Evolutionary conservation across 2,797 vertebrate species (phyloP).

Genomic region (Picus viridis): DNA sequence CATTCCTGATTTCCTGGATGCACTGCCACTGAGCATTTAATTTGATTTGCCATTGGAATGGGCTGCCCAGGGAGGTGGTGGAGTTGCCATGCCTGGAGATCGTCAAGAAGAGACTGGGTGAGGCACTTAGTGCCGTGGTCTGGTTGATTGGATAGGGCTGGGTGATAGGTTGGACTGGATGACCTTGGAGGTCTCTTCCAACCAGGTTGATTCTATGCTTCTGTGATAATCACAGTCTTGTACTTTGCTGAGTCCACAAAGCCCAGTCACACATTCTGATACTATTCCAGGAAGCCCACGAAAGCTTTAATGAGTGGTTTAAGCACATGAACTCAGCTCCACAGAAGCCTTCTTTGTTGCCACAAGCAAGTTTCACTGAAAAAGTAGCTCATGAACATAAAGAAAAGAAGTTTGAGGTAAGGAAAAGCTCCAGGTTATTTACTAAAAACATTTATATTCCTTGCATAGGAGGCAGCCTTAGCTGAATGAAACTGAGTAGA

Average conservation of each 20-base stretch:
- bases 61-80: too few relatives aligned
- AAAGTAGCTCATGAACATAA: slow-evolving; percentile 94
- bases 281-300: slow-evolving; percentile 85
- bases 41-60: too few relatives aligned
- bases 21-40: background rate
- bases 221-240: background rate
- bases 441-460: background rate
- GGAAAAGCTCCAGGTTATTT: background rate
- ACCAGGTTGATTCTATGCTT: too few relatives aligned
- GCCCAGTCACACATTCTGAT: background rate
- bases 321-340: slow-evolving; percentile 91
- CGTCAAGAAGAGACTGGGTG: too few relatives aligned
- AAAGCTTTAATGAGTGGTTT: slow-evolving; percentile 98
- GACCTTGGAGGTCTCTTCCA: too few relatives aligned
- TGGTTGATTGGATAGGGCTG: too few relatives aligned
- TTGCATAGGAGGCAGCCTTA: background rate
- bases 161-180: too few relatives aligned
- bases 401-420: slow-evolving; percentile 93
- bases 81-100: too few relatives aligned
- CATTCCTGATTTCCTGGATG: background rate
- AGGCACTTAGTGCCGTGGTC: too few relatives aligned
- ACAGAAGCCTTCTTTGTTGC: slow-evolving; percentile 86
- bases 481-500: background rate
- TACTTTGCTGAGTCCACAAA: background rate
- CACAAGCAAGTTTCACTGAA: slow-evolving; percentile 93